phyloP scores from a whole-genome alignment of 1,140 invertebrate genomes.

The Penaeus indicus region DNA sequence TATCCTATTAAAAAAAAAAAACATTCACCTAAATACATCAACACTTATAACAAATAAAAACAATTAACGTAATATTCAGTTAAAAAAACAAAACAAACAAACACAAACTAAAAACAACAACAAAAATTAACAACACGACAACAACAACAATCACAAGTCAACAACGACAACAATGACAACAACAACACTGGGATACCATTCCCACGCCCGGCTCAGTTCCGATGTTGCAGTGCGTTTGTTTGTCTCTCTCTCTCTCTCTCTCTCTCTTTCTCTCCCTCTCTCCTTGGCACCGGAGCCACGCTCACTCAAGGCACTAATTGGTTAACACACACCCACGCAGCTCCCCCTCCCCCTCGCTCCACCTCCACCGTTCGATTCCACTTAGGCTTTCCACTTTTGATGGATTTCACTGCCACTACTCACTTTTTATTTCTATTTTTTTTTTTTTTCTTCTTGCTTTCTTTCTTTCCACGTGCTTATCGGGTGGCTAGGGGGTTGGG shows the following conservation, averaged over 20 bases:
- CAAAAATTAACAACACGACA: not conserved
- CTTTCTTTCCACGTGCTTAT: too few species aligned
- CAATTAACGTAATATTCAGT: too few species aligned
- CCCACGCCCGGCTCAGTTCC: not conserved
- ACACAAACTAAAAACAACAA: not conserved
- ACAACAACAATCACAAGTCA: not conserved
- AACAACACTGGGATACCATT: constrained; percentile 9
- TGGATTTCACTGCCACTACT: too few species aligned
- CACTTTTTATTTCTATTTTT: too few species aligned
- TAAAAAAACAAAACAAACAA: not conserved
- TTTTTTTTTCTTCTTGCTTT: too few species aligned
- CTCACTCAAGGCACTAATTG: not conserved
- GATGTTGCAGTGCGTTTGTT: not conserved
- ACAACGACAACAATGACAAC: constrained; percentile 32
- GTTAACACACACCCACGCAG: not conserved
- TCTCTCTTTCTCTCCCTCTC: constrained; percentile 17
- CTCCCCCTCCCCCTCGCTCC: not conserved
- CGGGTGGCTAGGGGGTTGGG: too few species aligned
- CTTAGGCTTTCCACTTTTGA: too few species aligned
- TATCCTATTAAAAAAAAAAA: not conserved
- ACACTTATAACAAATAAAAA: too few species aligned
- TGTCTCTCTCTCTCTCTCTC: constrained; percentile 3
- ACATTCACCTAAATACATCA: too few species aligned
- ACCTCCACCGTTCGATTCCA: too few species aligned
- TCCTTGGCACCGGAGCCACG: constrained; percentile 1